Base-by-base conservation (phyloP, 2,113 vertebrate genomes). In the Centropristis striata region DNA sequence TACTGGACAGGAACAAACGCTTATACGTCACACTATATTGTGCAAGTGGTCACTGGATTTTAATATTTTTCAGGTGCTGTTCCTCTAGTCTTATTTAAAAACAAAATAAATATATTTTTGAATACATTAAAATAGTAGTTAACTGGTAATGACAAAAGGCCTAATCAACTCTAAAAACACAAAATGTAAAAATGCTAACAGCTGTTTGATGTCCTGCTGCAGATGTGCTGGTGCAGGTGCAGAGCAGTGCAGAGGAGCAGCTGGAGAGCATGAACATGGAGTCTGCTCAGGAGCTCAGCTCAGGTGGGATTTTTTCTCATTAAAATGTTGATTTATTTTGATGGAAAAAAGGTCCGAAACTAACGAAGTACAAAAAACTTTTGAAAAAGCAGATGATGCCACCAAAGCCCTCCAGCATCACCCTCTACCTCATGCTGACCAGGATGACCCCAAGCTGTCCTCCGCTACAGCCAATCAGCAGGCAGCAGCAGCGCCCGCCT, bases 221-320 rank as follows among this genome's bases (percentile, higher is more conserved):
- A 85, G 90, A 81, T 63, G 28, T 53, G 20, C 50, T 47, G 76
- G 21, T 51, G 80, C 87, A 77, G 78, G 46, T 83, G 81, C 94
- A 93, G n/a, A 87, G 90, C 79, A 89, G 85, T 54, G 59, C 27
- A 15, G 95, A 92, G 55, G 96, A 96, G 0, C 96, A 97, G 71
- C 84, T 88, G 79, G 96, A 97, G 87, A 94, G 78, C 87, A 97
- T 98, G 96, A 95, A 94, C 91, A 59, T 94, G 84, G 97, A 98
- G 83, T 93, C 92, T 85, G 91, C 94, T 76, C 88, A 93, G 88
- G 90, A 95, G 32, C 87, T 76, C 20, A 18, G 91, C 88, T 95
- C 97, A 97, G 97, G 97, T 98, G 95, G 93, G 97, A 94, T 9
- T 47, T 18, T 37, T 4, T 42, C 5, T 39, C 2, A 50, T 63